Evolutionary conservation across 2,888 invertebrate genomes (phyloP).

Genomic region (Dicycla oo): DNA sequence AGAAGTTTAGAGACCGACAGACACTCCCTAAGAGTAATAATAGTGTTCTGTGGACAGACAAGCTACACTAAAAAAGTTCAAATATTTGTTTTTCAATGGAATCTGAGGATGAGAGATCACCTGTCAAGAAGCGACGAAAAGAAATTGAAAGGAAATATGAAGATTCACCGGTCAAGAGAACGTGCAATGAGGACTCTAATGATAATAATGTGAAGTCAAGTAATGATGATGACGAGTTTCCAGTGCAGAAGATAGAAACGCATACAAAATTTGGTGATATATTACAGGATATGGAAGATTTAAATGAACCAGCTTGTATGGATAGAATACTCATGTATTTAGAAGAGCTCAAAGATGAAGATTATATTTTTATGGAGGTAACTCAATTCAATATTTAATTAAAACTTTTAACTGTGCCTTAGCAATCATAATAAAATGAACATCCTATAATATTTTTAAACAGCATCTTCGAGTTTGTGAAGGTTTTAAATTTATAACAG

Average conservation of each 20-base stretch:
- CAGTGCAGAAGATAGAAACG: constrained; percentile 7
- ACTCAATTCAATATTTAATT: constrained; percentile 2
- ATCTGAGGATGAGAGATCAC: not conserved
- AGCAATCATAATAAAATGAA: not conserved
- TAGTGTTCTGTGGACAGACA: too few relatives aligned
- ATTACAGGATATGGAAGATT: constrained; percentile 68
- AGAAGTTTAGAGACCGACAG: not conserved
- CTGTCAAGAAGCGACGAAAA: constrained; percentile 2
- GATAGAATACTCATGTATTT: constrained; percentile 74
- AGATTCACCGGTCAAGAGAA: constrained; percentile 12
- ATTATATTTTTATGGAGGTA: constrained; percentile 81
- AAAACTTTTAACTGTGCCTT: not conserved
- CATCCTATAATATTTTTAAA: not conserved
- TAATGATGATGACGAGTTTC: constrained; percentile 10
- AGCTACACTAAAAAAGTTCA: not conserved
- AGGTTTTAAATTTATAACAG: too few relatives aligned
- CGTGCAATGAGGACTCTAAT: not conserved
- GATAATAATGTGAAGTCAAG: not conserved
- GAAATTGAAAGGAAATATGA: not conserved
- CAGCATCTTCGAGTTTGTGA: not conserved
- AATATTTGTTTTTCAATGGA: not conserved
- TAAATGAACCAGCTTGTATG: constrained; percentile 77
- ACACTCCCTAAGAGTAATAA: too few relatives aligned
- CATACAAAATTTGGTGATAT: constrained; percentile 28
- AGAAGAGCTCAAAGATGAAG: constrained; percentile 74